These are phyloP conservation scores for Campaea margaritaria DNA, from an alignment of 2,888 invertebrate species.

Conservation along the genomic window DNA sequence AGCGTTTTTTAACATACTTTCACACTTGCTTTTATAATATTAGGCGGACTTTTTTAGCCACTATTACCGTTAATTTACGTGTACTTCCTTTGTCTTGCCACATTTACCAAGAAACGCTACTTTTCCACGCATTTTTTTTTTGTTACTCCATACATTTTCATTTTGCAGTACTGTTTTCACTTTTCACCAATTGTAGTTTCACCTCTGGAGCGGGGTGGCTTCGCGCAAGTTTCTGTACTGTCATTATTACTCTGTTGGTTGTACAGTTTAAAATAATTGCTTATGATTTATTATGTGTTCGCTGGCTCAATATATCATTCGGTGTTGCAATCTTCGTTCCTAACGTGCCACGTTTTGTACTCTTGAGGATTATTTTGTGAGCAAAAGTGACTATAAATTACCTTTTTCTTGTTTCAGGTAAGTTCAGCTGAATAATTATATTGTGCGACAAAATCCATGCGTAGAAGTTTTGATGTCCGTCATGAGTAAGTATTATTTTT, in stretches of 20 bases:
- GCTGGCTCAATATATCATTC: conserved; percentile 69
- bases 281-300: conserved; percentile 66
- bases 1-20: no score
- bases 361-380: neutral
- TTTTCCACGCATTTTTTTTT: no score
- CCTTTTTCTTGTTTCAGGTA: conserved; percentile 44
- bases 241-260: neutral
- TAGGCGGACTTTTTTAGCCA: no score
- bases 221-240: conserved; percentile 4
- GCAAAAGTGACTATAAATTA: neutral
- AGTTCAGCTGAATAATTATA: conserved; percentile 22
- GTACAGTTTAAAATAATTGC: conserved; percentile 61
- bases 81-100: no score
- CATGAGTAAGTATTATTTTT: no score
- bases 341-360: conserved; percentile 50
- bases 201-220: neutral
- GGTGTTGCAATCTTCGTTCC: conserved; percentile 67
- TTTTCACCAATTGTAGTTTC: neutral
- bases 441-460: neutral
- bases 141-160: no score
- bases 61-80: no score
- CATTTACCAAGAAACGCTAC: no score
- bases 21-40: no score
- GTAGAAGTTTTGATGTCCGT: no score
- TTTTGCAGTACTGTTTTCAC: no score